Base-by-base conservation (phyloP, 92 coral and sea anemone species). In the Palythoa caribaeorum region DNA sequence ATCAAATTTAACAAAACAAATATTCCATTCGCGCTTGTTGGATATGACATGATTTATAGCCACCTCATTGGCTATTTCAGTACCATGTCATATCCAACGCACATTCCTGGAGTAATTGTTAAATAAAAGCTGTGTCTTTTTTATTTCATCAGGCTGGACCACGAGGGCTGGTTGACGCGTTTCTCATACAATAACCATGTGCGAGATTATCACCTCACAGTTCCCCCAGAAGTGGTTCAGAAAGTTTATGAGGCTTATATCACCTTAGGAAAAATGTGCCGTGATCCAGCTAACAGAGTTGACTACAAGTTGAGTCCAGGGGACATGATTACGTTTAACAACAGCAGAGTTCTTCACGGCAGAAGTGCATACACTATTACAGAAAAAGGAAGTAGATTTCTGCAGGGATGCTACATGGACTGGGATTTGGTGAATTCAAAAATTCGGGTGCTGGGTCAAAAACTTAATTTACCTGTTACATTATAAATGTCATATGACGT, bases 341-440 rank as follows among this genome's bases (percentile, higher is more conserved):
- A 96, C 91, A 93, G 94, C 71, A 92, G 99, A 12, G 96, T 95
- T 10, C 92, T 95, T 51, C 99, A 96, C 76, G 99, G 98, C 0
- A 87, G 99, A 12, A 92, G 79, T n/a, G 92, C 84, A 9, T 96
- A 77, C 66, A 84, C 88, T 0, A 84, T 94, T 4, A 89, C 92
- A 0, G 83, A 78, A 35, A 51, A 89, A 6, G 93, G 94, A 4
- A 80, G 17, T 62, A 92, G 99, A n/a, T 87, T 86, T 50, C 74
- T 96, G 12, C 91, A 88, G 35, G 97, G 98, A n/a, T 84, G 70
- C 11, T 96, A 95, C 83, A 36, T 95, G 66, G 99, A 96, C 87
- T 96, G 98, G 99, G 99, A 96, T 66, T 63, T 91, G 3, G 90
- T 94, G 38, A 89, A 96, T 71, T 93, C 96, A 6, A 92, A 92